phyloP scores from a whole-genome alignment of 2,888 invertebrate genomes.

The Hydropsyche betteni region DNA sequence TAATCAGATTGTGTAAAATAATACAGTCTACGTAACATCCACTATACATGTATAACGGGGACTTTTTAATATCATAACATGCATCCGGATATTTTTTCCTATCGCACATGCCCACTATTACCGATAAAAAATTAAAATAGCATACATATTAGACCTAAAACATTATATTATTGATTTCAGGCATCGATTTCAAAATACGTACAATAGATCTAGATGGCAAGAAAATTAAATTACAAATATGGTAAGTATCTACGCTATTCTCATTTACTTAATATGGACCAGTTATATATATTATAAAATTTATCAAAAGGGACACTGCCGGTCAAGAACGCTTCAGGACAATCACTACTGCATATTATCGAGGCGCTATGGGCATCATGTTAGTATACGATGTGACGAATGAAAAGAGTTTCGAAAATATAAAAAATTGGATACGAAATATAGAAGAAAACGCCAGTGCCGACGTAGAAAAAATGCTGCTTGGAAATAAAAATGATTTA shows the following conservation, averaged over 20 bases:
- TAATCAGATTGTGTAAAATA: too few relatives aligned
- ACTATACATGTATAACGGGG: too few relatives aligned
- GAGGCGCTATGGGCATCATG: constrained; percentile 99
- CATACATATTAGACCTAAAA: too few relatives aligned
- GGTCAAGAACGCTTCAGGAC: constrained; percentile 99
- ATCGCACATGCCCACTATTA: too few relatives aligned
- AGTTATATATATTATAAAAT: background rate
- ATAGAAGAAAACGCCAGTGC: constrained; percentile 99
- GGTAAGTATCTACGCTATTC: constrained; percentile 70
- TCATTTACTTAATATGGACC: constrained; percentile 39
- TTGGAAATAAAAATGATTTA: constrained; percentile 99
- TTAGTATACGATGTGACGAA: constrained; percentile 99
- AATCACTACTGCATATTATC: constrained; percentile 99
- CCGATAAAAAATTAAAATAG: too few relatives aligned
- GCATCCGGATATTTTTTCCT: too few relatives aligned
- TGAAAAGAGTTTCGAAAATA: constrained; percentile 99
- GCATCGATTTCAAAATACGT: constrained; percentile 99
- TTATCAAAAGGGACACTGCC: constrained; percentile 88
- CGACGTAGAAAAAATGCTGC: constrained; percentile 98
- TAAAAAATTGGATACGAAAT: constrained; percentile 99
- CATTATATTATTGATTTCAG: constrained; percentile 62
- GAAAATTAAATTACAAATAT: constrained; percentile 99
- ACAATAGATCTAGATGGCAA: constrained; percentile 98
- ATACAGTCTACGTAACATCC: too few relatives aligned
- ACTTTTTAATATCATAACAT: too few relatives aligned